Percentiles rank a stretch among this genome's conserved stretches.
Conservation (phyloP, 2,797 vertebrate species). For the Tokudaia tokunoshimensis region DNA sequence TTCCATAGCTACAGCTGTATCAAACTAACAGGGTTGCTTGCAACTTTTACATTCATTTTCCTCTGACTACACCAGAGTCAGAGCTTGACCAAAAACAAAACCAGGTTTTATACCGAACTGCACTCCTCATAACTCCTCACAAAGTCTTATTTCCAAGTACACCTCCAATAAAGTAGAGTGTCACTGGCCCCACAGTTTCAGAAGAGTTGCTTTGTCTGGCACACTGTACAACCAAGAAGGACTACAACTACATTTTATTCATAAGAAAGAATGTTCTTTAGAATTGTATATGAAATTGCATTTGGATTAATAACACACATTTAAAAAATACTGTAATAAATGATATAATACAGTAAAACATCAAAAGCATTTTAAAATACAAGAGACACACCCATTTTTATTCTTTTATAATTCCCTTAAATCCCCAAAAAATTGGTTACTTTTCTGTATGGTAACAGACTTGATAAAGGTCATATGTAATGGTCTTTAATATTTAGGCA, state of each 20-base stretch:
- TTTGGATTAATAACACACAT: not conserved
- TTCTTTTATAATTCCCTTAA: not conserved
- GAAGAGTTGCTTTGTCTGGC: not conserved
- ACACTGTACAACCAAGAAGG: not conserved
- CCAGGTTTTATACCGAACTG: not conserved
- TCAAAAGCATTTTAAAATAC: not conserved
- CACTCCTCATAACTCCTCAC: not conserved
- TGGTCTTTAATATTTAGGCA: not conserved
- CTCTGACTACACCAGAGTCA: not conserved
- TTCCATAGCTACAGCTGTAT: not conserved
- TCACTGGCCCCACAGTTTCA: not conserved
- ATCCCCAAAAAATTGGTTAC: not conserved
- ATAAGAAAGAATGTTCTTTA: not conserved
- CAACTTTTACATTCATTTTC: not conserved
- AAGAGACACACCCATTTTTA: not conserved
- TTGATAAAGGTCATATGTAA: not conserved
- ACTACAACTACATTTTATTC: not conserved
- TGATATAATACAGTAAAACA: not conserved
- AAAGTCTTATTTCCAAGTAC: not conserved
- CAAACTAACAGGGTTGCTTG: not conserved
- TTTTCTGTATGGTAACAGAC: not conserved
- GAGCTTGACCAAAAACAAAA: not conserved
- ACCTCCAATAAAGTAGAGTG: not conserved
- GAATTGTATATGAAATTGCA: not conserved
- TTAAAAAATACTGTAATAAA: not conserved